Evolutionary conservation across 2,888 invertebrate genomes (phyloP), one percentile per base, ranked within the genome.

Genomic region (Stenchaetothrips biformis): DNA sequence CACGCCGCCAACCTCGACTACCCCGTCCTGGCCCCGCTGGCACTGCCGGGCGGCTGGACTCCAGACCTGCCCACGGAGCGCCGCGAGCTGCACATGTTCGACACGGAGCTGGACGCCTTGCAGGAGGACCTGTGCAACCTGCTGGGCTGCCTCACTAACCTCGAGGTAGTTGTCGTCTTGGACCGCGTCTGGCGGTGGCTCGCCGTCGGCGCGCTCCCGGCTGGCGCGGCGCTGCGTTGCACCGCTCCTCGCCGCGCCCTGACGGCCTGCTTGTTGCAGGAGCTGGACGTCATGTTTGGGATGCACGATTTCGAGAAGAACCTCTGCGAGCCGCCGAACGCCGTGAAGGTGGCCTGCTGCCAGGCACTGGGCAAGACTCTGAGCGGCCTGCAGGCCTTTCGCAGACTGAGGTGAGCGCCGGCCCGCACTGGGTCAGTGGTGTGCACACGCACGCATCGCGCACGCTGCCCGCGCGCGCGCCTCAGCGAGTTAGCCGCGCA

Each of bases 281-380:
- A 74, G 67, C 67, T 74, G 67, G 67, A 74, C 67, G 67, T 74
- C 67, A 74, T 74, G 67, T 74, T 74, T 25, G 67, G 67, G 8
- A 74, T 74, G 67, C 67, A 74, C 67, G 67, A 74, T 25, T 74
- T 74, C 67, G 67, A 74, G 67, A 74, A 74, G 67, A 74, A 74
- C 67, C 67, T 74, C 21, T 74, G 25, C 25, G 67, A 74, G 67
- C 67, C 67, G 67, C 67, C 67, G 67, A 74, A 74, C 67, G 21
- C 11, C 21, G 67, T 74, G 9, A 74, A 74, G 11, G 67, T 74
- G 25, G 25, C 67, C 25, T 74, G 67, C 67, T 74, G 67, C 67
- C 25, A 21, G 25, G 67, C 67, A 25, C 67, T 74, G 25, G 67
- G 67, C 67, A 25, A 21, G 67, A 74, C 67, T 21, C 67, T 74